Conservation (phyloP, 2,113 vertebrate genomes). For the Osmerus eperlanus region DNA sequence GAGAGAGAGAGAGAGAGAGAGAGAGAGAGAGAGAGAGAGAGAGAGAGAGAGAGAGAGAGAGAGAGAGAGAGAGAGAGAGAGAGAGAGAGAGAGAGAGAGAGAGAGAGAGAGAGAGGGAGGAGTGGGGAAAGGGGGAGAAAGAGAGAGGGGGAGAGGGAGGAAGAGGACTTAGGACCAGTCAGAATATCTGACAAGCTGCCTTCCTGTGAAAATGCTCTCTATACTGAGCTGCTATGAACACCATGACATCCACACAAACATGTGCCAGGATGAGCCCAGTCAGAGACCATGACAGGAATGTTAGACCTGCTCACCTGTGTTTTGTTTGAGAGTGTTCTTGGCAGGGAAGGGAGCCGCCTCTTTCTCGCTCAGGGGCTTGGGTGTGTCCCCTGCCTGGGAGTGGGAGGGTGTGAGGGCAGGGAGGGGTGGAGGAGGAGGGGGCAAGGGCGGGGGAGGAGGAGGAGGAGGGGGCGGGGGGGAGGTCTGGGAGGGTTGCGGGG, state of each 20-base stretch:
- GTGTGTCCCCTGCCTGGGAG: conserved; percentile 37
- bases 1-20: background rate
- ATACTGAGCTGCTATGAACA: background rate
- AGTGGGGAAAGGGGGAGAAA: no score
- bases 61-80: no score
- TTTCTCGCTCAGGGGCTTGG: conserved; percentile 61
- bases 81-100: conserved; percentile 10
- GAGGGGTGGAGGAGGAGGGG: conserved; percentile 26
- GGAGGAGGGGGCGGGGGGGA: conserved; percentile 10
- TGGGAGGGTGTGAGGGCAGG: conserved; percentile 12
- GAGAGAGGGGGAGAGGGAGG: background rate
- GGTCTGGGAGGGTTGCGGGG: background rate
- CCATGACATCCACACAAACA: no score
- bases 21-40: background rate
- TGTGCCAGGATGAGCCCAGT: no score
- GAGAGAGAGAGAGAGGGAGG: no score
- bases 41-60: no score
- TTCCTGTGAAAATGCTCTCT: background rate
- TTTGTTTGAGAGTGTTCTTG: conserved; percentile 68
- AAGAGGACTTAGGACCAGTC: background rate
- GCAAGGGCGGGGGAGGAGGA: background rate
- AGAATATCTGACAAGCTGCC: background rate
- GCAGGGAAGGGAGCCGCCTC: conserved; percentile 48
- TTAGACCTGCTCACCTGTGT: conserved; percentile 74
- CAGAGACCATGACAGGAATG: background rate